phyloP scores from a whole-genome alignment of 2,113 vertebrate species.

The Scophthalmus maximus region DNA sequence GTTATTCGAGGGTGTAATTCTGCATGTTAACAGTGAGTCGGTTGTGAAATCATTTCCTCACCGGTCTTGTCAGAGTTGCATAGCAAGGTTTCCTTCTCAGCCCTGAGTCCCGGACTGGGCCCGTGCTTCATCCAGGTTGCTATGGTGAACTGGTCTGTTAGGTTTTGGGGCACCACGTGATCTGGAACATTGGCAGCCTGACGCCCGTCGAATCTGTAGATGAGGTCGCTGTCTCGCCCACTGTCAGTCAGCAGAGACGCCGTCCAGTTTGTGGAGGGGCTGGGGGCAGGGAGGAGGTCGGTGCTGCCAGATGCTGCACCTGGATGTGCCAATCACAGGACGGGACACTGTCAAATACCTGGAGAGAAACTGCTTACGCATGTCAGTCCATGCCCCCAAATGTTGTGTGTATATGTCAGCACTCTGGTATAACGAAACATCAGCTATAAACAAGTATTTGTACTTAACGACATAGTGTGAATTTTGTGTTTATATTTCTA shows the following conservation, averaged over 20 bases:
- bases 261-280: slow-evolving; percentile 91
- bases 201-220: slow-evolving; percentile 94
- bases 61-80: slow-evolving; percentile 99
- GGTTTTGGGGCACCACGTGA: slow-evolving; percentile 93
- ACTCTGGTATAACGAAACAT: too few species aligned
- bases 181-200: slow-evolving; percentile 96
- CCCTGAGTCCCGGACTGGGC: slow-evolving; percentile 91
- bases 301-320: slow-evolving; percentile 95
- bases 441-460: too few species aligned
- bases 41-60: slow-evolving; percentile 63
- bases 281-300: slow-evolving; percentile 92
- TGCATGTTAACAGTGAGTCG: slow-evolving; percentile 3
- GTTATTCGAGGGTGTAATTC: not conserved
- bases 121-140: slow-evolving; percentile 98
- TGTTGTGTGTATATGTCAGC: not conserved
- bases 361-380: not conserved
- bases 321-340: slow-evolving; percentile 68
- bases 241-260: slow-evolving; percentile 90
- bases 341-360: slow-evolving; percentile 5
- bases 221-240: slow-evolving; percentile 88
- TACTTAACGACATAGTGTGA: too few species aligned
- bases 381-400: not conserved
- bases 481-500: too few species aligned
- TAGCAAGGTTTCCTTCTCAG: slow-evolving; percentile 96
- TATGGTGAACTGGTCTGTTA: slow-evolving; percentile 97